Conservation (phyloP, 2,888 invertebrate species). For the Buathra laborator region DNA sequence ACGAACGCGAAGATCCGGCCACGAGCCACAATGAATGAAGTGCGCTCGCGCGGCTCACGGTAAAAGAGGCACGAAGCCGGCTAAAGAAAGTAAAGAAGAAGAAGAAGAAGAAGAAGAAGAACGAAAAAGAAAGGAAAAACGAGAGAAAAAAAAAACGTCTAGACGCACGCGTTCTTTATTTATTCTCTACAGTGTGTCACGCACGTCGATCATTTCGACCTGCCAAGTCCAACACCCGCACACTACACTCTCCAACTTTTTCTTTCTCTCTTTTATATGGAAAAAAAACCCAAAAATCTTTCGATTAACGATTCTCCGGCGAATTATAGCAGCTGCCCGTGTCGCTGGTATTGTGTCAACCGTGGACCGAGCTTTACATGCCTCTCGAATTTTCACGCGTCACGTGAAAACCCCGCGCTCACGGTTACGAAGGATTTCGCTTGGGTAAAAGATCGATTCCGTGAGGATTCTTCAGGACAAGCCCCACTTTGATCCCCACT, state of each 20-base stretch:
- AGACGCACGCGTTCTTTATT: conserved; percentile 76
- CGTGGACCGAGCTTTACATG: conserved; percentile 1
- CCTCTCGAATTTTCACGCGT: conserved; percentile 69
- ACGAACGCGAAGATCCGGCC: conserved; percentile 69
- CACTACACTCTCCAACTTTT: conserved; percentile 45
- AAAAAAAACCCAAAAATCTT: conserved; percentile 52
- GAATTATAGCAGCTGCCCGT: conserved; percentile 58
- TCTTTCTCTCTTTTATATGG: conserved; percentile 2
- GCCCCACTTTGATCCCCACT: conserved; percentile 56
- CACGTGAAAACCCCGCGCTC: conserved; percentile 47
- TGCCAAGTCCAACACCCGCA: conserved; percentile 57
- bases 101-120: conserved; percentile 41
- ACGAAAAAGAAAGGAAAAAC: conserved; percentile 21
- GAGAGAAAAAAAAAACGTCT: conserved; percentile 52
- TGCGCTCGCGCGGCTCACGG: conserved; percentile 54
- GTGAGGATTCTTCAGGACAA: conserved; percentile 45
- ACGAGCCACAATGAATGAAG: conserved; percentile 74
- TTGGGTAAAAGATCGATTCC: conserved; percentile 57
- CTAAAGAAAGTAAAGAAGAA: conserved; percentile 49
- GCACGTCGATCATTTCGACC: conserved; percentile 75
- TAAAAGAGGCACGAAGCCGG: conserved; percentile 47
- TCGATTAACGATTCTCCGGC: conserved; percentile 63
- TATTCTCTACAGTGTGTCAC: conserved; percentile 75
- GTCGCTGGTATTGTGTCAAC: conserved; percentile 11
- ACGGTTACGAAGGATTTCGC: conserved; percentile 56